Evolutionary conservation across 35 echinoderm and acorn worm species (phyloP).

Genomic region (Lytechinus variegatus): DNA sequence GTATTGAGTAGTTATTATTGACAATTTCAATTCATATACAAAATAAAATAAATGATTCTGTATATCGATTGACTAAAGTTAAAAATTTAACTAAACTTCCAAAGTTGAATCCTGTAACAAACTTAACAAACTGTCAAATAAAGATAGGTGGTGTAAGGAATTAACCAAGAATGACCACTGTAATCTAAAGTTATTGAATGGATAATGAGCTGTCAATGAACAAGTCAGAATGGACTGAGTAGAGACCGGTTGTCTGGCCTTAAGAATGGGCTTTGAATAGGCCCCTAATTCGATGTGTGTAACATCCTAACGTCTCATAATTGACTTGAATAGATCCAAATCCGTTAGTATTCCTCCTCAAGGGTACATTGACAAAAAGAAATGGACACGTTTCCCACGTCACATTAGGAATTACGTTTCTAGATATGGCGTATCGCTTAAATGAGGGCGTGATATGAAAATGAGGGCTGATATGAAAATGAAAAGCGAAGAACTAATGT

Average conservation of each 20-base stretch:
- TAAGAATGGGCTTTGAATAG: neutral
- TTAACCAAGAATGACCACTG: neutral
- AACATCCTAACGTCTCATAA: neutral
- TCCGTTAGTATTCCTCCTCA: neutral
- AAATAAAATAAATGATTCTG: too few species aligned
- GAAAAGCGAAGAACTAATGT: neutral
- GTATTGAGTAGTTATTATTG: too few species aligned
- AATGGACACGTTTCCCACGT: neutral
- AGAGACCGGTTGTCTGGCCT: neutral
- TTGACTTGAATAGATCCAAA: neutral
- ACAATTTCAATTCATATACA: too few species aligned
- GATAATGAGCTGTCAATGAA: neutral
- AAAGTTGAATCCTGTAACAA: neutral
- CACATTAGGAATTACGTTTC: neutral
- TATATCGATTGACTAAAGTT: too few species aligned
- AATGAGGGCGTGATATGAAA: neutral
- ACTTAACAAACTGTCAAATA: neutral
- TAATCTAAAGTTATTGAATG: neutral
- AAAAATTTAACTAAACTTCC: too few species aligned
- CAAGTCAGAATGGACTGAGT: neutral
- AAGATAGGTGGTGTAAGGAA: neutral
- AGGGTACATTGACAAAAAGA: neutral
- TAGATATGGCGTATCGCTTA: too few species aligned
- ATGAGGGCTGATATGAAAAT: too few species aligned
- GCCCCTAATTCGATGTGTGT: neutral